Percentiles rank a stretch among this genome's conserved stretches.
phyloP scores from a whole-genome alignment of 1,140 invertebrate species.

The Galendromus occidentalis region DNA sequence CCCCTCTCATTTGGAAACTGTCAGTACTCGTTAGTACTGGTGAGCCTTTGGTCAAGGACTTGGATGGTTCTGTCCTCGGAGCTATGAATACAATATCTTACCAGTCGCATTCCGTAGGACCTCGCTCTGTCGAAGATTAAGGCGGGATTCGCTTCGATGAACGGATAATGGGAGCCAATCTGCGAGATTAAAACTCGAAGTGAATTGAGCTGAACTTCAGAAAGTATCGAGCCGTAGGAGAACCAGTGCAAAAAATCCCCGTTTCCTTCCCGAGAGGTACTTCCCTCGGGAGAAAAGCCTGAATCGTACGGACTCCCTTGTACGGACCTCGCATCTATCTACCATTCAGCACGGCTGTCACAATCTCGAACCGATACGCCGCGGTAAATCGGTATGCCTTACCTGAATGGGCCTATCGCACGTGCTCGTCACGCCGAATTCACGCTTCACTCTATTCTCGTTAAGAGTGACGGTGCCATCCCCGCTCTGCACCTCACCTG shows the following conservation, averaged over 20 bases:
- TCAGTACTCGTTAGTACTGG: not conserved
- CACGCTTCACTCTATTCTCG: constrained; percentile 13
- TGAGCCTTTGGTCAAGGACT: too few relatives aligned
- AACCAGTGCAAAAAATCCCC: too few relatives aligned
- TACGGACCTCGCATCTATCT: too few relatives aligned
- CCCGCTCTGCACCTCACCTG: constrained; percentile 15
- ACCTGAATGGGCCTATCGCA: constrained; percentile 21
- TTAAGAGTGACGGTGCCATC: constrained; percentile 18
- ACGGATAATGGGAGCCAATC: constrained; percentile 30
- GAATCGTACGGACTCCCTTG: too few relatives aligned
- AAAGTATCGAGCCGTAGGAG: too few relatives aligned
- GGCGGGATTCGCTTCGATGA: constrained; percentile 27
- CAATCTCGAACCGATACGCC: too few relatives aligned
- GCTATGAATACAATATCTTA: constrained; percentile 17
- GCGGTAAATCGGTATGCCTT: too few relatives aligned
- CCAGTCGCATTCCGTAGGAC: constrained; percentile 28
- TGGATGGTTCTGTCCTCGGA: too few relatives aligned
- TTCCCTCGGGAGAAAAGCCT: too few relatives aligned
- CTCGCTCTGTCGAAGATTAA: constrained; percentile 26
- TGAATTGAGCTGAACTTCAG: not conserved
- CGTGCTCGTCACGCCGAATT: constrained; percentile 19
- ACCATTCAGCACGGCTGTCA: too few relatives aligned
- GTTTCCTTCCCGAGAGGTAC: too few relatives aligned
- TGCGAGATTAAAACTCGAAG: constrained; percentile 12
- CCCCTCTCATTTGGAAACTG: not conserved